Evolutionary conservation across 2,888 invertebrate genomes (phyloP), one percentile per base, ranked within the genome.

Genomic region (Myopa tessellatipennis): DNA sequence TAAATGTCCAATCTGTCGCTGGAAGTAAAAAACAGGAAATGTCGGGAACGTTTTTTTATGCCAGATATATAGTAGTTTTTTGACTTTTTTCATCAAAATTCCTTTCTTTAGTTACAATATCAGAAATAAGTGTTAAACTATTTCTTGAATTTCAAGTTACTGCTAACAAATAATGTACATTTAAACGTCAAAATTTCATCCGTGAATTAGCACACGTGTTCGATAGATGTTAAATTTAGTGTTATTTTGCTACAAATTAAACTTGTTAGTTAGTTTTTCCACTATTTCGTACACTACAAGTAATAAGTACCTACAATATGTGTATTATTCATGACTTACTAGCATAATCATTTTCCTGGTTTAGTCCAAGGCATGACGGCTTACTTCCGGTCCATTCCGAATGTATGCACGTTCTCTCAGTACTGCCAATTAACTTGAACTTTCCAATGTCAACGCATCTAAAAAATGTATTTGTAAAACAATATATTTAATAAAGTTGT

Each of bases 371-470:
- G 86, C 96, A 96, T 0, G 92, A 91, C 0, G 96, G 95, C 84
- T 93, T 94, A 6, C 91, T 91, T 1, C 95, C 95, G 73, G 95
- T 94, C 96, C 96, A 96, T 65, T 93, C 92, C 0, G 95, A 95
- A 63, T 94, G 93, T 74, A 94, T 91, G 85, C 96, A 96, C 77
- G 92, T 91, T 16, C 95, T 90, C 2, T 91, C 91, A 80, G 92
- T 93, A 0, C 94, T 93, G 0, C 96, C 96, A n/a, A 92, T 91
- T 92, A 96, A 92, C 0, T 93, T 92, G 86, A 93, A 96, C 88
- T 96, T 96, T n/a, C 96, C 96, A 73, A 96, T 95, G 85, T 96
- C 96, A 50, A 91, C 91, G 86, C 96, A 96, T 82, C 96, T 93
- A 26, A 26, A 34, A 26, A 18, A 68, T 38, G 18, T 8, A 45